A percentile compares a stretch with the other conserved stretches of the same genome.
Conservation (phyloP, 2,797 vertebrate genomes). For the Sphenopsis melanotis region DNA sequence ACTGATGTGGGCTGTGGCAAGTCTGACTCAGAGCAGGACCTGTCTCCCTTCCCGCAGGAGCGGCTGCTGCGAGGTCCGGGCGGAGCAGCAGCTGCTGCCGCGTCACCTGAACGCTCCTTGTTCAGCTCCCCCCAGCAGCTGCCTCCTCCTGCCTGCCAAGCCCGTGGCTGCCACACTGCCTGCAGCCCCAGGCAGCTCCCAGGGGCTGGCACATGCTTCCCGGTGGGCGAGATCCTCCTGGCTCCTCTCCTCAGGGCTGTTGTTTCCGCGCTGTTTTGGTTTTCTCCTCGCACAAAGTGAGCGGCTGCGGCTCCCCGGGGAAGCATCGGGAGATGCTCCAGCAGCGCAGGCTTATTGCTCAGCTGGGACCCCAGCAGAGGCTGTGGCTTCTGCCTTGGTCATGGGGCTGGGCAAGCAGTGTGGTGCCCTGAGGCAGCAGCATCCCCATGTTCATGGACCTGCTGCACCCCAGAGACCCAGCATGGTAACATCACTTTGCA, state of each 20-base stretch:
- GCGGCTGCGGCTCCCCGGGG: not conserved
- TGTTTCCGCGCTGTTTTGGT: rapidly evolving
- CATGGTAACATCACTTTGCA: rapidly evolving
- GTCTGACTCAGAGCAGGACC: conserved; percentile 20
- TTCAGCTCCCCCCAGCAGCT: not conserved
- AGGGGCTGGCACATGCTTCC: not conserved
- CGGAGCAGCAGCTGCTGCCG: not conserved
- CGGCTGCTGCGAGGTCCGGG: not conserved
- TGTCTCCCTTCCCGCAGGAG: not conserved
- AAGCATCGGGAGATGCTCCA: not conserved
- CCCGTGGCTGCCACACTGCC: not conserved
- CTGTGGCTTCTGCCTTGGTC: rapidly evolving
- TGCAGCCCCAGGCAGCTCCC: not conserved
- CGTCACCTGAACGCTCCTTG: not conserved
- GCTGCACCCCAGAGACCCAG: rapidly evolving
- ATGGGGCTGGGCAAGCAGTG: rapidly evolving
- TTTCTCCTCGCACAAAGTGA: not conserved
- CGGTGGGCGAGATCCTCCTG: not conserved
- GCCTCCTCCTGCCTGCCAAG: conserved; percentile 12
- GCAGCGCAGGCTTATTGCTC: not conserved
- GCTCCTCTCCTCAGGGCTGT: not conserved
- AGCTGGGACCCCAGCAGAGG: not conserved
- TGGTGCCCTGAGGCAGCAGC: not conserved
- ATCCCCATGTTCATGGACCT: rapidly evolving
- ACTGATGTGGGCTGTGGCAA: conserved; percentile 10